A percentile compares a stretch with the other conserved stretches of the same genome.
Conservation (phyloP, 2,888 invertebrate genomes). For the Eumacrocentrus americanus region DNA sequence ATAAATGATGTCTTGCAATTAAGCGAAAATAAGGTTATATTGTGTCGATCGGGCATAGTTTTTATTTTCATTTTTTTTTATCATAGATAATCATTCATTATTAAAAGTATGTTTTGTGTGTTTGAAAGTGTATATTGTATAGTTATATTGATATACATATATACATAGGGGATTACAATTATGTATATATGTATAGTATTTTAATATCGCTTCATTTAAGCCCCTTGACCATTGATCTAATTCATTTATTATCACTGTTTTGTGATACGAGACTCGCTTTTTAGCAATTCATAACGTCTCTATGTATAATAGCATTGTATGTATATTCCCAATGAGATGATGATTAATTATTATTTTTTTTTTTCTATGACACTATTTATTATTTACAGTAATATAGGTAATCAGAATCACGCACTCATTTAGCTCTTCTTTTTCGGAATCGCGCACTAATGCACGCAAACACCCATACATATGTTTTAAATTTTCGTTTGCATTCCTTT, state of each 20-base stretch:
- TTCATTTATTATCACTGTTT: constrained; percentile 22
- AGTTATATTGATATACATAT: constrained; percentile 43
- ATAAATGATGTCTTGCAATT: not conserved
- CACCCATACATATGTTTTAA: not conserved
- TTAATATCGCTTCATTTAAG: constrained; percentile 29
- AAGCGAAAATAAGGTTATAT: not conserved
- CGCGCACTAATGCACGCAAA: not conserved
- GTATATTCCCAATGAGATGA: not conserved
- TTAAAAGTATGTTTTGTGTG: constrained; percentile 49
- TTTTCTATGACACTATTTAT: constrained; percentile 34
- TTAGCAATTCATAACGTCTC: too few species aligned
- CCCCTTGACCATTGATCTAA: not conserved
- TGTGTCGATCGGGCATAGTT: constrained; percentile 44
- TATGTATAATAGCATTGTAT: too few species aligned
- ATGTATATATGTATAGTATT: constrained; percentile 44
- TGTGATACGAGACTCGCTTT: too few species aligned
- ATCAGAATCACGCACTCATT: constrained; percentile 6
- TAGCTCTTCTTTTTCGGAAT: not conserved
- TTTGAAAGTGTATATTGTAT: constrained; percentile 46
- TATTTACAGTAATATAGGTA: constrained; percentile 37
- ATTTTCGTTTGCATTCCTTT: not conserved
- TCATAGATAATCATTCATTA: constrained; percentile 53
- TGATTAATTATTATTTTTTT: constrained; percentile 1
- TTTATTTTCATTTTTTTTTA: constrained; percentile 46
- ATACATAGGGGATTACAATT: constrained; percentile 39